Evolutionary conservation across 2,797 vertebrate species (phyloP), one percentile per base, ranked within the genome.

Genomic region (Catamblyrhynchus diadema): DNA sequence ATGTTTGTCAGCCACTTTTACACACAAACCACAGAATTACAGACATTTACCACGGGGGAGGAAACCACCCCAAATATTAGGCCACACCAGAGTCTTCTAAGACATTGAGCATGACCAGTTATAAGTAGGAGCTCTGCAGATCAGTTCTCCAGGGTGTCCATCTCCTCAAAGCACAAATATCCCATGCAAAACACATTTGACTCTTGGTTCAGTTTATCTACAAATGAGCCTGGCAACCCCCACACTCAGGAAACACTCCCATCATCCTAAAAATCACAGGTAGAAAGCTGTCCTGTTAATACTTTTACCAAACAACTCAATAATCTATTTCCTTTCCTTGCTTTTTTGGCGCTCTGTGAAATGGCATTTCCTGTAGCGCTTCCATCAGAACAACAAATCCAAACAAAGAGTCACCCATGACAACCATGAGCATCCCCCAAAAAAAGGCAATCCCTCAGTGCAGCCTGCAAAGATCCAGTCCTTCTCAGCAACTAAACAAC

Each of bases 331-430:
- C 42, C 30, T 75, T 56, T 56, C 59, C 41, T 59, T 13, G 12
- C 21, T 62, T 71, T 44, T 81, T 86, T 37, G 25, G 59, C 93
- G 62, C 70, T 82, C 42, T 22, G 22, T 2, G 11, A 27, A 79
- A 53, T 28, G 85, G 77, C 53, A 88, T 93, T 93, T 94, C 94
- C 94, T 69, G 33, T 18, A 71, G 67, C 15, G 2, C 2, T 39
- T 27, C 70, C 66, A 83, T 64, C 89, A 53, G 94, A 62, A 33
- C 59, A 95, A 71, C 92, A 90, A 93, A 90, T 73, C 70, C 89
- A 93, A 94, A 93, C 75, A 95, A 92, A 89, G 67, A 90, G 85
- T 94, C 65, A 80, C 65, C 91, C 90, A 32, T 72, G 91, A 93
- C 87, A 95, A 94, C 57, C 6, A 73, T 13, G 64, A 91, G 41